These are phyloP conservation scores for Pheosia tremula DNA, from an alignment of 2,888 invertebrate genomes.

Conservation along the genomic window DNA sequence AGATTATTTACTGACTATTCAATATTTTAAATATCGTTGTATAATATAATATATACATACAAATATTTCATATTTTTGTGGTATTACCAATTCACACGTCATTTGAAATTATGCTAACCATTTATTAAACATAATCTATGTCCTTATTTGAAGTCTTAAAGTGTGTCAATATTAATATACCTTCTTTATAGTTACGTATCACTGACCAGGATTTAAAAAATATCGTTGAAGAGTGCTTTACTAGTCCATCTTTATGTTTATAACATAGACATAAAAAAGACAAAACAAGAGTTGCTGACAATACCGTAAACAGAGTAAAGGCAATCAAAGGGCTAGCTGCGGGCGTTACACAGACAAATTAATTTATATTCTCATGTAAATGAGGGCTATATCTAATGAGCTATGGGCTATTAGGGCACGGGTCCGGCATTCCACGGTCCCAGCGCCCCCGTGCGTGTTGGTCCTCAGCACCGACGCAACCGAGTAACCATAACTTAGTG, in stretches of 20 bases:
- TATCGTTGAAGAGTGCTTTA: no score
- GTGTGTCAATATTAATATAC: no score
- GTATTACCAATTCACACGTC: no score
- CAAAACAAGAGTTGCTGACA: not conserved
- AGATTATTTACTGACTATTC: no score
- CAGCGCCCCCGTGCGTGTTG: slow-evolving; percentile 18
- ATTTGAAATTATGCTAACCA: no score
- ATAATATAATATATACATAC: no score
- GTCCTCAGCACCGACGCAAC: slow-evolving; percentile 15
- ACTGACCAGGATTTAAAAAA: no score
- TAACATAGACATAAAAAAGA: not conserved
- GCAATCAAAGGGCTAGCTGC: slow-evolving; percentile 24
- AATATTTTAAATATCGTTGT: no score
- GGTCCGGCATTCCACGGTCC: slow-evolving; percentile 14
- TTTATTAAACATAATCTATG: no score
- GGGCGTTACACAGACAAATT: slow-evolving; percentile 26
- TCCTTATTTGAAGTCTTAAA: no score
- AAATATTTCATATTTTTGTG: no score
- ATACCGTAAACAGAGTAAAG: slow-evolving; percentile 26
- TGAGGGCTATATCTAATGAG: slow-evolving; percentile 43
- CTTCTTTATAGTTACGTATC: no score
- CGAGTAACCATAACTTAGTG: slow-evolving; percentile 39
- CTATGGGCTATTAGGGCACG: slow-evolving; percentile 38
- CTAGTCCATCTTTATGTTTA: not conserved
- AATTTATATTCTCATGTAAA: slow-evolving; percentile 44